These are phyloP conservation scores for Caenorhabditis latens DNA, from an alignment of 1,140 invertebrate species.

Conservation along the genomic window DNA sequence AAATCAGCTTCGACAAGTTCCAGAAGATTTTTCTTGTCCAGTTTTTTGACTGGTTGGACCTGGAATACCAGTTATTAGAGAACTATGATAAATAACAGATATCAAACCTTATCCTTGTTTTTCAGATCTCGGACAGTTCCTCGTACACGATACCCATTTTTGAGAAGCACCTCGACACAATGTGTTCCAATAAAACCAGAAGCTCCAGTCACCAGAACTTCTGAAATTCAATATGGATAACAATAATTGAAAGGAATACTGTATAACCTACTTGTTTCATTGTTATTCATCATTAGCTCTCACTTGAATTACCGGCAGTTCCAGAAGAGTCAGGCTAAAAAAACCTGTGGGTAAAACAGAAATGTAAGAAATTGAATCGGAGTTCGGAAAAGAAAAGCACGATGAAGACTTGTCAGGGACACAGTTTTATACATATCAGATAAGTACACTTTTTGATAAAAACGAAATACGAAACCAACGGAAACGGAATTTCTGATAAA, in stretches of 20 bases:
- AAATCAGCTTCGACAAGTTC: slow-evolving; percentile 80
- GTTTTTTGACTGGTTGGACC: slow-evolving; percentile 47
- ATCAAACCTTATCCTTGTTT: slow-evolving; percentile 78
- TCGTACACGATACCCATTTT: slow-evolving; percentile 80
- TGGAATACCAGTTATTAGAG: background rate
- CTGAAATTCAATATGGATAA: slow-evolving; percentile 70
- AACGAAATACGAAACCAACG: background rate
- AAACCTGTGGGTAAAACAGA: background rate
- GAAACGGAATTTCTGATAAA: slow-evolving; percentile 16
- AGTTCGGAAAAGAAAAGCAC: background rate
- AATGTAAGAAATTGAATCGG: background rate
- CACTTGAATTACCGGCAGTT: background rate
- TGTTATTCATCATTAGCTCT: slow-evolving; percentile 29
- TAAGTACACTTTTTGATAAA: slow-evolving; percentile 33
- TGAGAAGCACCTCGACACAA: slow-evolving; percentile 80
- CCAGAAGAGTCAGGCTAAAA: background rate
- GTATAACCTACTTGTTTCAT: slow-evolving; percentile 52
- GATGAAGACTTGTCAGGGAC: slow-evolving; percentile 16
- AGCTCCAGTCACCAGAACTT: slow-evolving; percentile 81
- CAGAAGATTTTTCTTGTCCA: slow-evolving; percentile 76
- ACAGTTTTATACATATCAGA: slow-evolving; percentile 12
- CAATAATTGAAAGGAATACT: background rate
- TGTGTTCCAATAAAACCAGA: slow-evolving; percentile 81
- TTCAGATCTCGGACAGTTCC: slow-evolving; percentile 80
- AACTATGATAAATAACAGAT: background rate